Conservation (phyloP, 2,888 invertebrate species). For the Mystacides longicornis region DNA sequence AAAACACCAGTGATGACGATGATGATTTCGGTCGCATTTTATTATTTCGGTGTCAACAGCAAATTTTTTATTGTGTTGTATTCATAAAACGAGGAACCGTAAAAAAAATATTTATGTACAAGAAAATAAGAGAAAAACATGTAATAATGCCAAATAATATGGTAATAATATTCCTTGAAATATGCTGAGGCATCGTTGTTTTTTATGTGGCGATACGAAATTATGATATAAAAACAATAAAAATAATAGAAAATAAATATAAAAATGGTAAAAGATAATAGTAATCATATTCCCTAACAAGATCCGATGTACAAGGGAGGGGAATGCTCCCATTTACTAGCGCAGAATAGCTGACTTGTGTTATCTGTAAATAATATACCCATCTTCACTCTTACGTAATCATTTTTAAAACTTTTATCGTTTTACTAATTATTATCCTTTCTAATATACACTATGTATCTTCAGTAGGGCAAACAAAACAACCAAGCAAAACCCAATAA, state of each 20-base stretch:
- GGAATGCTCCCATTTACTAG: not conserved
- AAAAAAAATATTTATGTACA: constrained; percentile 6
- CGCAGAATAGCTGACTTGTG: not conserved
- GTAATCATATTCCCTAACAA: not conserved
- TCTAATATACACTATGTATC: no score
- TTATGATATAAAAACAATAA: constrained; percentile 1
- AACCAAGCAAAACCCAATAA: no score
- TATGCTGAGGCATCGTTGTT: not conserved
- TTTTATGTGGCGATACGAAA: not conserved
- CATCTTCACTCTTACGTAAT: no score
- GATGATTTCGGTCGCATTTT: no score
- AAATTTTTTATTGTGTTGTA: no score
- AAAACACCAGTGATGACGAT: no score
- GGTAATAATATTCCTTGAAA: not conserved
- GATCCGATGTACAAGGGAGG: not conserved
- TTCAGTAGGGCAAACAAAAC: no score
- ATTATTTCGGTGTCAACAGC: no score
- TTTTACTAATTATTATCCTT: no score
- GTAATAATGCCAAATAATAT: not conserved
- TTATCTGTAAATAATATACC: no score
- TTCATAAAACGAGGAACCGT: no score
- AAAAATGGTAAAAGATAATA: not conserved
- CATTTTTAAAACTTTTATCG: no score
- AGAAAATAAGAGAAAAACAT: not conserved
- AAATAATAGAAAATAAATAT: not conserved